phyloP scores from a whole-genome alignment of 2,797 vertebrate genomes.

The Pempheris klunzingeri region DNA sequence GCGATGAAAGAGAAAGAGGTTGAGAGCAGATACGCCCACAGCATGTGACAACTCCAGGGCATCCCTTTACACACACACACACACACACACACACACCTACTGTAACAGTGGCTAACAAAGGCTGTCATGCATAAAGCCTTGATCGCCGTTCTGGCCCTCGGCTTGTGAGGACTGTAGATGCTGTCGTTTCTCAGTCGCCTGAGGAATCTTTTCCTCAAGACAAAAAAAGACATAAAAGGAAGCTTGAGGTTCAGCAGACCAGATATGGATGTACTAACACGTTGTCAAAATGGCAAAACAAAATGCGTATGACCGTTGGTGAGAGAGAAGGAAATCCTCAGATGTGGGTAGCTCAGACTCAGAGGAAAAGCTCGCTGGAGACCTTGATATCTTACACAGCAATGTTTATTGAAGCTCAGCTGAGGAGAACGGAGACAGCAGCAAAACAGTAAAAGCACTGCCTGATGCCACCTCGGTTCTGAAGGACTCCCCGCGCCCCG shows the following conservation, averaged over 20 bases:
- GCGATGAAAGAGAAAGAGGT: conserved; percentile 33
- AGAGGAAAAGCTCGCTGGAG: no score
- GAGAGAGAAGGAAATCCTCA: no score
- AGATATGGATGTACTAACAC: no score
- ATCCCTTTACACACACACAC: conserved; percentile 18
- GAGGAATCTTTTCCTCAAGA: conserved; percentile 50
- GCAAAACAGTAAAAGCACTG: no score
- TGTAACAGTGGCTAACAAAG: conserved; percentile 52
- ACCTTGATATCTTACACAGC: no score
- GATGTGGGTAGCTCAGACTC: no score
- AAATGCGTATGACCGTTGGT: no score
- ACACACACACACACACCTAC: conserved; percentile 12
- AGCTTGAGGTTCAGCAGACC: conserved; percentile 30
- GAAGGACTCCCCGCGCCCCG: no score
- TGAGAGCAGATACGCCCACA: conserved; percentile 38
- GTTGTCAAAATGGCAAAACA: no score
- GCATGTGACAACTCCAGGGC: conserved; percentile 48
- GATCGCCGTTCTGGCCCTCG: conserved; percentile 20
- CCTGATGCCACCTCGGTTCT: no score
- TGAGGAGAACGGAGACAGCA: no score
- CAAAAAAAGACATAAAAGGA: conserved; percentile 26
- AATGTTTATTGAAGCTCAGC: no score
- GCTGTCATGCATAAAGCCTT: conserved; percentile 52
- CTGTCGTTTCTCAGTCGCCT: conserved; percentile 51
- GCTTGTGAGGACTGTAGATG: conserved; percentile 34